Percentiles rank a stretch among this genome's conserved stretches.
phyloP scores from a whole-genome alignment of 1,140 invertebrate species.

The Drosophila melanica region DNA sequence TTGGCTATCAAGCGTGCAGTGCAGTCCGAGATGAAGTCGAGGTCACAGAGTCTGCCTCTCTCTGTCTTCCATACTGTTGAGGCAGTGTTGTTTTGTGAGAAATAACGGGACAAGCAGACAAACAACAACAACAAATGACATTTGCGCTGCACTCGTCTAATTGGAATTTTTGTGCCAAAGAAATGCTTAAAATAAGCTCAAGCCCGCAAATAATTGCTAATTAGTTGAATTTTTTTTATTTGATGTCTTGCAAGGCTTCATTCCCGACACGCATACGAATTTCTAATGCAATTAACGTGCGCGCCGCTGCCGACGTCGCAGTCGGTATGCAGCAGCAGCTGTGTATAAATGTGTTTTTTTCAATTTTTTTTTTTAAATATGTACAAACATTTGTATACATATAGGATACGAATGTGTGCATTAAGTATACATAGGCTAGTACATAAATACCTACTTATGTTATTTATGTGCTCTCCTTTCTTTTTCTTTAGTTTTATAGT shows the following conservation, averaged over 20 bases:
- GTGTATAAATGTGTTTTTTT: slow-evolving; percentile 50
- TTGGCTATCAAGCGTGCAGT: slow-evolving; percentile 60
- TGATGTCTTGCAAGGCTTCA: slow-evolving; percentile 56
- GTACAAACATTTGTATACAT: background rate
- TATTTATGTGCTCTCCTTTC: slow-evolving; percentile 29
- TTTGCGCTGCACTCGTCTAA: slow-evolving; percentile 59
- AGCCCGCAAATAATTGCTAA: slow-evolving; percentile 73
- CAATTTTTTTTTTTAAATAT: slow-evolving; percentile 23
- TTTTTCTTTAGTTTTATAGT: slow-evolving; percentile 22
- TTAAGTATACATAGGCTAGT: slow-evolving; percentile 1
- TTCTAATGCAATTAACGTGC: slow-evolving; percentile 76
- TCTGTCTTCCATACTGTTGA: background rate
- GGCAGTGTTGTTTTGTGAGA: slow-evolving; percentile 31
- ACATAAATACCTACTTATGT: slow-evolving; percentile 5
- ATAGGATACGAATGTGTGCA: too few relatives aligned
- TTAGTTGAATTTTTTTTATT: slow-evolving; percentile 55
- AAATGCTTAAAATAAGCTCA: slow-evolving; percentile 52
- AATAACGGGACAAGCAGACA: slow-evolving; percentile 67
- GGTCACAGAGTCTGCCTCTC: slow-evolving; percentile 47
- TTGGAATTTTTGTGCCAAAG: slow-evolving; percentile 70
- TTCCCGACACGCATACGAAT: slow-evolving; percentile 67
- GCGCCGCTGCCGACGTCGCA: slow-evolving; percentile 26
- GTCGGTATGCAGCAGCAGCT: slow-evolving; percentile 43
- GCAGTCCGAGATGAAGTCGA: slow-evolving; percentile 40
- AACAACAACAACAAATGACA: slow-evolving; percentile 60